Percentiles rank a stretch among this genome's conserved stretches.
Evolutionary conservation across 2,888 invertebrate species (phyloP).

Genomic region (Podotricha telesiphe): DNA sequence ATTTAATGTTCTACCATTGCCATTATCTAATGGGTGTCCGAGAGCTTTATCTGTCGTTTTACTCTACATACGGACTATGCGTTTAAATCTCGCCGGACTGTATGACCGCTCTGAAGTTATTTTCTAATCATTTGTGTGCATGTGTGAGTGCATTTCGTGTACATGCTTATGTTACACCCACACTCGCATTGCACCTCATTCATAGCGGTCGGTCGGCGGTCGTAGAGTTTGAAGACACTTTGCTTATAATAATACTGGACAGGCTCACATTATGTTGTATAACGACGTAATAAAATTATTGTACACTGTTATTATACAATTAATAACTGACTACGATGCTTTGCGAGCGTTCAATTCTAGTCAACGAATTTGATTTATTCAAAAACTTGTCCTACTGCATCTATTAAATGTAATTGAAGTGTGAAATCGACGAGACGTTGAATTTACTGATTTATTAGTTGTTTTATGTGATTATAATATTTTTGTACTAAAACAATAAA

Average conservation of each 20-base stretch:
- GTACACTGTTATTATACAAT: background rate
- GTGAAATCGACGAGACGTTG: background rate
- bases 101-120: background rate
- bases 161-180: no score
- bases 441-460: background rate
- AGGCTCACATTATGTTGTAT: background rate
- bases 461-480: background rate
- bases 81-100: no score
- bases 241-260: background rate
- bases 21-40: background rate
- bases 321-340: slow-evolving; percentile 1
- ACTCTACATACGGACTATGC: background rate
- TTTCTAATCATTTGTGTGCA: no score
- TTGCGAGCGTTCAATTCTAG: background rate
- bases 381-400: background rate
- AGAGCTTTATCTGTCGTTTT: background rate
- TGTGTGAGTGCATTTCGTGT: no score
- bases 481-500: background rate
- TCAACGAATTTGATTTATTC: background rate
- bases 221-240: no score
- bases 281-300: no score
- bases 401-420: background rate
- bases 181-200: no score
- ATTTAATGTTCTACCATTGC: background rate
- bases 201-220: no score